Percentiles rank a stretch among this genome's conserved stretches.
Evolutionary conservation across 1,140 invertebrate genomes (phyloP).

Genomic region (Temnothorax nylanderi): DNA sequence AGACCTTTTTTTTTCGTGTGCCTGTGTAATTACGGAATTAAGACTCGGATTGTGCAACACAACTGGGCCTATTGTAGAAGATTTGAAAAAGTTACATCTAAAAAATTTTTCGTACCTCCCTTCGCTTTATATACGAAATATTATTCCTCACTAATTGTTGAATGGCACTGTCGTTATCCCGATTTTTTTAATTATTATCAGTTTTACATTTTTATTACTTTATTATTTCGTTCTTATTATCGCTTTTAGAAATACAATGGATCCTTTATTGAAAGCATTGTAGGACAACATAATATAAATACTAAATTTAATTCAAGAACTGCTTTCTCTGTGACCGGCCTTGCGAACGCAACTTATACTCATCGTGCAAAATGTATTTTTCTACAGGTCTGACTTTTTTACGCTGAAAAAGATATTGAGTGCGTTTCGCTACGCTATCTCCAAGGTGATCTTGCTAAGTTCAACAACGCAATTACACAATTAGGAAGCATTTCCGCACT

Average conservation of each 20-base stretch:
- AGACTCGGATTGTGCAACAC: background rate
- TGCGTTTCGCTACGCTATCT: background rate
- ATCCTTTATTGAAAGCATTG: background rate
- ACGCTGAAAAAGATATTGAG: background rate
- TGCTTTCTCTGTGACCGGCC: background rate
- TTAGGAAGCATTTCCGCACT: background rate
- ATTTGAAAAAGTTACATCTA: background rate
- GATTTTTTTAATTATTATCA: background rate
- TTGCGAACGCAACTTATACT: background rate
- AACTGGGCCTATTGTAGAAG: background rate
- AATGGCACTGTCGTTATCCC: background rate
- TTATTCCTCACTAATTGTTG: background rate
- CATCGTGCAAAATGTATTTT: background rate
- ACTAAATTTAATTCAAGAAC: background rate
- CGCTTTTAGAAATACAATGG: background rate
- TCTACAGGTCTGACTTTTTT: background rate
- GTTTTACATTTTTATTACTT: constrained; percentile 7
- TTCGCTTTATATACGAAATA: constrained; percentile 21
- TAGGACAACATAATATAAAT: background rate
- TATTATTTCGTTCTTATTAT: background rate
- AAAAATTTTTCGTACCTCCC: background rate
- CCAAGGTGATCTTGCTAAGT: constrained; percentile 18
- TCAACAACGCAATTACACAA: background rate
- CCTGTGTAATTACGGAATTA: constrained; percentile 1
- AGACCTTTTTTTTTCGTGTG: no score